phyloP scores from a whole-genome alignment of 2,797 vertebrate genomes.

The Myripristis murdjan region DNA sequence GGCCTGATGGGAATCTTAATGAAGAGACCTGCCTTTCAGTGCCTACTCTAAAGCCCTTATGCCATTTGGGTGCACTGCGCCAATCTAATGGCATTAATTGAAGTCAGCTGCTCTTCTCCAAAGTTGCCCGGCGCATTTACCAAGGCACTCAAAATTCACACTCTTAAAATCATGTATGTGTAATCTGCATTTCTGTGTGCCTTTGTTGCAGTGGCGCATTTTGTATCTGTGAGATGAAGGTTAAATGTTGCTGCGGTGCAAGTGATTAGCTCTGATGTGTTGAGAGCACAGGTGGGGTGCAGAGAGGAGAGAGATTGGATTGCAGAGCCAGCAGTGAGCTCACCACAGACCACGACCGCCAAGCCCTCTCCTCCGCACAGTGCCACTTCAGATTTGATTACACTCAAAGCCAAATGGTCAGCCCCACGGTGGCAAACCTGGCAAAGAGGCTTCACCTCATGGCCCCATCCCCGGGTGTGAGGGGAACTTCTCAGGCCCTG shows the following conservation, averaged over 20 bases:
- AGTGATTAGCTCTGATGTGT: constrained; percentile 75
- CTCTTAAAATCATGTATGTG: constrained; percentile 32
- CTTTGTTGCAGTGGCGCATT: constrained; percentile 68
- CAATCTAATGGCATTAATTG: constrained; percentile 78
- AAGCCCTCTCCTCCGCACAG: constrained; percentile 55
- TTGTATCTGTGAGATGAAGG: constrained; percentile 66
- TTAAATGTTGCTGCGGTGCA: constrained; percentile 69
- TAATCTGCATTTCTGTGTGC: constrained; percentile 36
- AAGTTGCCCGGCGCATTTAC: constrained; percentile 61
- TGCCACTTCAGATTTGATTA: constrained; percentile 80
- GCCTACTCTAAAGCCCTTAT: constrained; percentile 69
- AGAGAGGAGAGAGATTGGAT: constrained; percentile 42
- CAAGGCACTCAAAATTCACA: constrained; percentile 41
- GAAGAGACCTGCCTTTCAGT: constrained; percentile 71
- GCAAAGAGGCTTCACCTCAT: constrained; percentile 52
- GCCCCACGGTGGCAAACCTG: constrained; percentile 53
- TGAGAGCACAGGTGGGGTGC: constrained; percentile 73
- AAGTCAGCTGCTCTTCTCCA: constrained; percentile 78
- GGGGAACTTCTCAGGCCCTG: constrained; percentile 28
- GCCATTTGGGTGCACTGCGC: constrained; percentile 63
- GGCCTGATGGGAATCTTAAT: constrained; percentile 68
- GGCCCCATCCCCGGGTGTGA: constrained; percentile 30
- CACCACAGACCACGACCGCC: constrained; percentile 47
- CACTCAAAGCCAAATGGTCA: constrained; percentile 62
- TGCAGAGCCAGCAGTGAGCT: constrained; percentile 60